These are phyloP conservation scores for Lucinisca nassula DNA, from an alignment of 2,888 invertebrate species.

Conservation along the genomic window DNA sequence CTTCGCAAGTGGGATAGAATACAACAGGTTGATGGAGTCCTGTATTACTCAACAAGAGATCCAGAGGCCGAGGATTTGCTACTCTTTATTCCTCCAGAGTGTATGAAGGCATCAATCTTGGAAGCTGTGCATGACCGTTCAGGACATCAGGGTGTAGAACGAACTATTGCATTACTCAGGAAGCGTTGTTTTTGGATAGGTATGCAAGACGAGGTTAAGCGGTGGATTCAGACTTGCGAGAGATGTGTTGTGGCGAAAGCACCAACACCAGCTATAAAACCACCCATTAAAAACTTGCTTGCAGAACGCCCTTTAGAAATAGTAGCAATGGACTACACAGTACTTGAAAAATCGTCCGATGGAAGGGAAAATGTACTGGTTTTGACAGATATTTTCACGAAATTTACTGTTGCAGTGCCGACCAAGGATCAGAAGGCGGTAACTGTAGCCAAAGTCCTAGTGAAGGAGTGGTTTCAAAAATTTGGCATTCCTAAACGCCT, in stretches of 20 bases:
- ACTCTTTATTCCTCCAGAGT: neutral
- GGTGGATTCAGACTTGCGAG: conserved; percentile 50
- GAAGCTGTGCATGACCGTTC: conserved; percentile 52
- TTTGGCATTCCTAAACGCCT: neutral
- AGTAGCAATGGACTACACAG: conserved; percentile 65
- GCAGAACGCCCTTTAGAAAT: conserved; percentile 58
- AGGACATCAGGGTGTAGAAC: conserved; percentile 65
- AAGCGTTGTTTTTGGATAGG: conserved; percentile 63
- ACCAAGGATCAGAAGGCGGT: neutral
- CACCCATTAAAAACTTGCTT: conserved; percentile 45
- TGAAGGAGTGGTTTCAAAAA: neutral
- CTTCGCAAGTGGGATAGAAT: conserved; percentile 13
- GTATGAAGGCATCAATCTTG: conserved; percentile 29
- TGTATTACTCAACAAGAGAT: neutral
- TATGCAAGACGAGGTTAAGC: conserved; percentile 44
- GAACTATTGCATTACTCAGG: conserved; percentile 48
- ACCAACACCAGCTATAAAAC: conserved; percentile 17
- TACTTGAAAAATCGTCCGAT: conserved; percentile 42
- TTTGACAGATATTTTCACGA: too few species aligned
- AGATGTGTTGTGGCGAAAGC: conserved; percentile 53
- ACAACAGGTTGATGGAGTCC: neutral
- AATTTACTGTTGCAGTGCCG: too few species aligned
- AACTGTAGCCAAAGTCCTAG: neutral
- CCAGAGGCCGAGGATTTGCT: neutral
- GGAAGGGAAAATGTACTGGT: too few species aligned